Conservation (phyloP, 1,140 invertebrate species). For the Leucophenga varia region DNA sequence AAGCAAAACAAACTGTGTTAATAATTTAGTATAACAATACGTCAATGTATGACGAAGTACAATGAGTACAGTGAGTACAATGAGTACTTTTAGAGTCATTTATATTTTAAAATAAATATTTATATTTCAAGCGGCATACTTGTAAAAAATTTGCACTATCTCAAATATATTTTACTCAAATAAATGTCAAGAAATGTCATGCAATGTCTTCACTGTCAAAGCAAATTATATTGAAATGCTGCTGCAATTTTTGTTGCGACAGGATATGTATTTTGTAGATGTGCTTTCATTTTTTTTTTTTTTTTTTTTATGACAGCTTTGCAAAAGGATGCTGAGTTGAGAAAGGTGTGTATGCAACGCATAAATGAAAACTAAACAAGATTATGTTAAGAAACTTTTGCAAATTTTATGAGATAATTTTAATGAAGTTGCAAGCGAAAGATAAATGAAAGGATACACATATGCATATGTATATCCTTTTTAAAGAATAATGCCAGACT, state of each 20-base stretch:
- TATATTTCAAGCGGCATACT: slow-evolving; percentile 52
- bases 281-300: slow-evolving; percentile 6
- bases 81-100: too few relatives aligned
- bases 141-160: slow-evolving; percentile 32
- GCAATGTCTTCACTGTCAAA: slow-evolving; percentile 25
- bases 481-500: too few relatives aligned
- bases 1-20: too few relatives aligned
- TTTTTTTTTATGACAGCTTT: neutral
- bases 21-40: too few relatives aligned
- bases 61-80: slow-evolving; percentile 9
- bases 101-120: slow-evolving; percentile 54
- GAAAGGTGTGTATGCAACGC: slow-evolving; percentile 33
- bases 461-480: too few relatives aligned
- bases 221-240: slow-evolving; percentile 51
- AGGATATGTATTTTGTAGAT: slow-evolving; percentile 34
- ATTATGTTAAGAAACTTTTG: slow-evolving; percentile 34
- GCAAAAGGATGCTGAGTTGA: neutral
- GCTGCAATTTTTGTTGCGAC: slow-evolving; percentile 39
- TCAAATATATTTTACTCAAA: slow-evolving; percentile 6
- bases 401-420: slow-evolving; percentile 52
- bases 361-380: slow-evolving; percentile 54
- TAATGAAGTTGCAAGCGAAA: slow-evolving; percentile 52
- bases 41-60: too few relatives aligned
- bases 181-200: slow-evolving; percentile 29
- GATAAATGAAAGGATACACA: too few relatives aligned